Base-by-base conservation (phyloP, 2,888 invertebrate species). In the Parnassius orleans region DNA sequence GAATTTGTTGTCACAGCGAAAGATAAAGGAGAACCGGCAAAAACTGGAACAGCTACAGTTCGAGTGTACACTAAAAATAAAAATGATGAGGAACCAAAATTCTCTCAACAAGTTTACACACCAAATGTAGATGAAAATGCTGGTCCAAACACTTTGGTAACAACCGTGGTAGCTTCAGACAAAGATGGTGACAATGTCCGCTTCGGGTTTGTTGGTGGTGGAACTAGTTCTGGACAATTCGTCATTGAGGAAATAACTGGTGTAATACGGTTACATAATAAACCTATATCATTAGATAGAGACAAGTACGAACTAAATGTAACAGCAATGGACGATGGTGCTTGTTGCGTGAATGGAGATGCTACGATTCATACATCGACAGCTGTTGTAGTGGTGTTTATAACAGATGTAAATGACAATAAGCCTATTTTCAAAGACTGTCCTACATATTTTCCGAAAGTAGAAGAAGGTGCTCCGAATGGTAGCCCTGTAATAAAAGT, bases 271-370 rank as follows among this genome's bases (percentile, higher is more conserved):
- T 88, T 98, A 60, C 97, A 97, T 77, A 96, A 95, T 72, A 96
- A 97, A 79, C 94, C 95, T 7, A 98, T 98, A 69, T 94, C 96
- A 0, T 87, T 98, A 69, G 98, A 98, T 79, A 93, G 97, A 68
- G 98, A 98, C 81, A 98, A 98, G 83, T 99, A 99, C 80, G 98
- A 98, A 81, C 87, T 99, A 63, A 99, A 99, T 81, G 98, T 99
- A 10, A 98, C 98, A 0, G 99, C 99, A 2, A 95, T 97, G 92
- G 99, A 99, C 80, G 99, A 99, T 81, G 99, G 99, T 0, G 96
- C 97, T 1, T 99, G 99, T 81, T 99, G 99, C 81, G 96, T 95
- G 12, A 96, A 97, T 69, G 97, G 97, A 3, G 96, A 96, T 71
- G 93, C 94, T 2, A 96, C 96, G 0, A 96, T 97, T 71, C 98